Conservation (phyloP, 2,113 vertebrate species). For the Apus apus region DNA sequence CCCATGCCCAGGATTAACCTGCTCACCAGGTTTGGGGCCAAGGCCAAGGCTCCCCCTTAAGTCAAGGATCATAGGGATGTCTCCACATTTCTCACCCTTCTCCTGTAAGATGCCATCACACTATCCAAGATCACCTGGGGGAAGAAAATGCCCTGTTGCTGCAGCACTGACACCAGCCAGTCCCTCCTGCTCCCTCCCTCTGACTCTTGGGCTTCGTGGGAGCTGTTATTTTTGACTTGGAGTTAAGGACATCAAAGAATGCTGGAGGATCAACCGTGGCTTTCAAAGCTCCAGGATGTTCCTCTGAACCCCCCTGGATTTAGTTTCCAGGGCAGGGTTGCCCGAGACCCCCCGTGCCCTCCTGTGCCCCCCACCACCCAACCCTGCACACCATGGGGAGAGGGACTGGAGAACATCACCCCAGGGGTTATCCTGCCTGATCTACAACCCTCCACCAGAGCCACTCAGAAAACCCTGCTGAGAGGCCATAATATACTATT, state of each 20-base stretch:
- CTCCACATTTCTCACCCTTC: background rate
- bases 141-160: background rate
- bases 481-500: background rate
- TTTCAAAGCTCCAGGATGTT: background rate
- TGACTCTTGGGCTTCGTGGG: background rate
- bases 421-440: background rate
- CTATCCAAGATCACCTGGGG: background rate
- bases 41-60: background rate
- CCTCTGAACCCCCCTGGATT: background rate
- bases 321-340: background rate
- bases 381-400: fast-evolving
- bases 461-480: background rate
- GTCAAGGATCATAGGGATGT: background rate
- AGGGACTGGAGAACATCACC: background rate
- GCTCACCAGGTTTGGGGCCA: background rate
- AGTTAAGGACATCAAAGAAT: background rate
- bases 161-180: background rate
- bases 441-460: background rate
- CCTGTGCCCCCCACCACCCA: background rate
- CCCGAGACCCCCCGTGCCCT: background rate
- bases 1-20: background rate
- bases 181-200: background rate
- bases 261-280: background rate
- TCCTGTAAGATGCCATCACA: background rate
- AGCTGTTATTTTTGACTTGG: background rate